Base-by-base conservation (phyloP, 1,140 invertebrate genomes). In the Phthorimaea operculella region DNA sequence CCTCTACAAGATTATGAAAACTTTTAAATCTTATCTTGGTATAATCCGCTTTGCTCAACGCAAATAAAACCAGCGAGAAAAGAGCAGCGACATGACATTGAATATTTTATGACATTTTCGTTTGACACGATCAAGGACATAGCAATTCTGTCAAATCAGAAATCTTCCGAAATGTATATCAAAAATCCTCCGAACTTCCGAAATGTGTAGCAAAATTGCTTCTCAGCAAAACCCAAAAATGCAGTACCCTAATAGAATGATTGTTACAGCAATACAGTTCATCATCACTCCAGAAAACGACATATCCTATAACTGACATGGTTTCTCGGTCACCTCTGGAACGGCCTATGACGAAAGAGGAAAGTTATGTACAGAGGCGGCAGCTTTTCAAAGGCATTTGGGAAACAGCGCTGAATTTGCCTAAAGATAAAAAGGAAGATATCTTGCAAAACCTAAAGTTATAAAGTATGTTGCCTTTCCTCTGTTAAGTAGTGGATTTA, bases 391-490 rank as follows among this genome's bases (percentile, higher is more conserved):
- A 77, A 58, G 65, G 79, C 33, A 76, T 84, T 10, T 83, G 80
- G 80, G 63, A 76, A 0, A 71, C 72, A 0, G 69, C 72, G 3
- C 61, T 74, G 54, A 53, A 69, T 33, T 33, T 72, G 0, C 64
- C 71, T 16, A 66, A 68, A 10, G 76, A 74, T 44, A 6, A 6
- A 28, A 71, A 81, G 11, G 52, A 28, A 0, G 62, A 75, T 51
- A 61, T 71, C 15, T 54, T 70, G 51, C 45, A 49, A 78, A 78
- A 57, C 70, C 71, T 16, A 83, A 74, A 74, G 72, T 83, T 52
- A 81, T 83, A 28, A 83, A 79, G 79, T 78, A 68, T 55, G 64
- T 28, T n/a, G n/a, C n/a, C n/a, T n/a, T n/a, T n/a, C n/a, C n/a
- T n/a, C n/a, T n/a, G n/a, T n/a, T n/a, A n/a, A n/a, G n/a, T n/a